These are phyloP conservation scores for Lucifuga dentata DNA, from an alignment of 2,113 vertebrate species.

Conservation along the genomic window DNA sequence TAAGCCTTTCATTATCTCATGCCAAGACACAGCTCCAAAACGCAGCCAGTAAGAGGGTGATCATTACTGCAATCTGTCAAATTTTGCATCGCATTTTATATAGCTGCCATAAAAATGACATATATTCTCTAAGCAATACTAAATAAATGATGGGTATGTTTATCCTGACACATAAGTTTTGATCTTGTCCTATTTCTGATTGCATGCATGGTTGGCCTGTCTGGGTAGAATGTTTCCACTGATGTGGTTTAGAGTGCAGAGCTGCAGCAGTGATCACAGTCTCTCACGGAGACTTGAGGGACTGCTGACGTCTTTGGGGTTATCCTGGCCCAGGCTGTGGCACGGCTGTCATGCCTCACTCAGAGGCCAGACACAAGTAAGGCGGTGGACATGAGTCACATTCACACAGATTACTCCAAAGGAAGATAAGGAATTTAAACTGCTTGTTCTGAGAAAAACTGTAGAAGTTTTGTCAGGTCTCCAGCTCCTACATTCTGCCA, in stretches of 20 bases:
- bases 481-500: neutral
- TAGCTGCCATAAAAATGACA: constrained; percentile 10
- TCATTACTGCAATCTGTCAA: neutral
- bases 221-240: constrained; percentile 70
- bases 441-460: constrained; percentile 38
- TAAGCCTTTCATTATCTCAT: neutral
- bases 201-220: constrained; percentile 54
- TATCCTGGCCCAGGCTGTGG: constrained; percentile 71
- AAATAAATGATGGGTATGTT: constrained; percentile 26
- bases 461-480: too few relatives aligned
- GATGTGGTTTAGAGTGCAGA: constrained; percentile 67
- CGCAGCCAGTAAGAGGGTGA: neutral
- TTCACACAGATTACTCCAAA: constrained; percentile 55
- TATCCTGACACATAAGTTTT: constrained; percentile 44
- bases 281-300: constrained; percentile 64
- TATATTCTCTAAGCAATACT: neutral
- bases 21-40: neutral
- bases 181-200: constrained; percentile 61
- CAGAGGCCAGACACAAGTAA: constrained; percentile 67
- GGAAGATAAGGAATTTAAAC: constrained; percentile 74
- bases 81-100: neutral
- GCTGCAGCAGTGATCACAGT: constrained; percentile 45
- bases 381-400: constrained; percentile 51
- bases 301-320: constrained; percentile 77
- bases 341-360: constrained; percentile 74